Percentiles rank a stretch among this genome's conserved stretches.
Evolutionary conservation across 2,113 vertebrate species (phyloP).

Genomic region (Dendropsophus ebraccatus): DNA sequence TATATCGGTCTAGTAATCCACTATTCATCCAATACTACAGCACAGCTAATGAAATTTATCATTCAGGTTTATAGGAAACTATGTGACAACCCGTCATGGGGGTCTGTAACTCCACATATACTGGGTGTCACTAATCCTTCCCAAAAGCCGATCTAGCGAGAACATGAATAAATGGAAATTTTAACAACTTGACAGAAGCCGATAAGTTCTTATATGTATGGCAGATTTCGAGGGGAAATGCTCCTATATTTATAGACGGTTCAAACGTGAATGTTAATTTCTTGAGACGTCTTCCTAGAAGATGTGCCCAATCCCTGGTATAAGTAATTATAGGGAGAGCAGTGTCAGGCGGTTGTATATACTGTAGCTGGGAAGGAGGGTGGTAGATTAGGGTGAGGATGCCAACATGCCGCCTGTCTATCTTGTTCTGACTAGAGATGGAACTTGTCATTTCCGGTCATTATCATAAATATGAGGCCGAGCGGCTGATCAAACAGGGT

Average conservation of each 20-base stretch:
- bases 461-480: background rate
- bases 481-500: background rate
- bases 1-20: too few species aligned
- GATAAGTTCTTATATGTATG: too few species aligned
- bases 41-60: too few species aligned
- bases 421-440: background rate
- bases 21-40: too few species aligned
- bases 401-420: background rate
- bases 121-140: background rate
- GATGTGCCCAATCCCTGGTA: background rate
- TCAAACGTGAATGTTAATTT: background rate
- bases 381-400: background rate
- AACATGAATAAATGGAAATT: too few species aligned
- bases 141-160: too few species aligned
- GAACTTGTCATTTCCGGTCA: background rate
- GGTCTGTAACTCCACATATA: too few species aligned
- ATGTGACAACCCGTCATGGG: too few species aligned
- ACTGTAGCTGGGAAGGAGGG: background rate
- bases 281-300: background rate
- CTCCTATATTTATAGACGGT: background rate
- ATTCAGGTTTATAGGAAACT: too few species aligned
- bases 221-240: background rate
- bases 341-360: background rate
- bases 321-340: constrained; percentile 8
- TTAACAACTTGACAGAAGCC: too few species aligned